A percentile compares a stretch with the other conserved stretches of the same genome.
Evolutionary conservation across 2,888 invertebrate species (phyloP).

Genomic region (Melipona bicolor): DNA sequence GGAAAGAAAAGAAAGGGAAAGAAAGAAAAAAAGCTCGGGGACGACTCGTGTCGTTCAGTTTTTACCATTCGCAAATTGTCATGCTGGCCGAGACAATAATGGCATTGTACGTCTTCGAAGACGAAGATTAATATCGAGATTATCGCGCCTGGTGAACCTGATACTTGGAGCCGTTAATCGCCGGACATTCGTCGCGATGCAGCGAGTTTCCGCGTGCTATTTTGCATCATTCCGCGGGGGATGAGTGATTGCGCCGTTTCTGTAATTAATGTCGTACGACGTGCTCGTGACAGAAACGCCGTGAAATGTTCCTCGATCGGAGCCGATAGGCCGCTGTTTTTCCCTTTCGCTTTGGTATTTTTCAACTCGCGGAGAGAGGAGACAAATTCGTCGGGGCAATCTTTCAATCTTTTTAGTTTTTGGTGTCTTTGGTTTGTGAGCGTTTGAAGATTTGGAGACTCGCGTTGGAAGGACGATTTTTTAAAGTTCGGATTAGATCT

Average conservation of each 20-base stretch:
- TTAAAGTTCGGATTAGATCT: background rate
- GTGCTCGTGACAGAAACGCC: background rate
- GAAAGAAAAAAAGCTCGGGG: background rate
- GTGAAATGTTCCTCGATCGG: background rate
- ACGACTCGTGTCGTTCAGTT: slow-evolving; percentile 21
- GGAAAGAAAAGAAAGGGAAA: background rate
- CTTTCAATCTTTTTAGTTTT: background rate
- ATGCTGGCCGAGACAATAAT: slow-evolving; percentile 48
- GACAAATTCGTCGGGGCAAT: background rate
- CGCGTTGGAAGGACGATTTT: no score
- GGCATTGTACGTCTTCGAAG: slow-evolving; percentile 52
- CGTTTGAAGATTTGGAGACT: no score
- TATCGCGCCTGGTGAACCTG: slow-evolving; percentile 55
- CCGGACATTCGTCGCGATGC: slow-evolving; percentile 32
- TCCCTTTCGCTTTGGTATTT: background rate
- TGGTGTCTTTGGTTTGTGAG: no score
- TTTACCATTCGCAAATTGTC: slow-evolving; percentile 49
- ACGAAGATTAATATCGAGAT: slow-evolving; percentile 64
- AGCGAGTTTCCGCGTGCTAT: slow-evolving; percentile 41
- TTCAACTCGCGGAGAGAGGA: background rate
- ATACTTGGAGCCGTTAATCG: slow-evolving; percentile 54
- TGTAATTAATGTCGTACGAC: slow-evolving; percentile 37
- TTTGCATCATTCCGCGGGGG: slow-evolving; percentile 27
- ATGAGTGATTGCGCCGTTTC: slow-evolving; percentile 52
- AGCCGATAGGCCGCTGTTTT: background rate